Conservation (phyloP, 2,113 vertebrate species). For the Rana temporaria region DNA sequence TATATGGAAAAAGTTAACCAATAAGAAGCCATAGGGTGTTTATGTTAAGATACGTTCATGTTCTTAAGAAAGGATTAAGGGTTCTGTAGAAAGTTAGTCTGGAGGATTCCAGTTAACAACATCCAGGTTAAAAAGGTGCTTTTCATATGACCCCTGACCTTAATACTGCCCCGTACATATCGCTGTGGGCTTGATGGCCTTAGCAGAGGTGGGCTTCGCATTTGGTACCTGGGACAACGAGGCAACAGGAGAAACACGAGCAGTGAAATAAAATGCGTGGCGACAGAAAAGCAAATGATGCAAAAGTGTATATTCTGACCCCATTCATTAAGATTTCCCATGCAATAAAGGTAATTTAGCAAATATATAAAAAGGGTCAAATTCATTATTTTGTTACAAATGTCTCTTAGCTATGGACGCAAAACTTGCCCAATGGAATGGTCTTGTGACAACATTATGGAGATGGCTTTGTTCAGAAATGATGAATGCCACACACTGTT, state of each 20-base stretch:
- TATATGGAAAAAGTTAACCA: constrained; percentile 23
- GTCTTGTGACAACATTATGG: constrained; percentile 23
- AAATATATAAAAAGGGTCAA: background rate
- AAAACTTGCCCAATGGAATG: constrained; percentile 37
- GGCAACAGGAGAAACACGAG: constrained; percentile 77
- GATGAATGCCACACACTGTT: constrained; percentile 16
- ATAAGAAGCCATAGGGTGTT: constrained; percentile 15
- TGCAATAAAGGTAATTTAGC: background rate
- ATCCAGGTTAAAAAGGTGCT: constrained; percentile 72
- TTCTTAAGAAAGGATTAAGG: constrained; percentile 59
- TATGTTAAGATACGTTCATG: constrained; percentile 40
- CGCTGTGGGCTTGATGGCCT: constrained; percentile 75
- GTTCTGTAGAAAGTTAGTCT: constrained; percentile 73
- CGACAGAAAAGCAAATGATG: constrained; percentile 60
- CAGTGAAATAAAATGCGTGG: constrained; percentile 62
- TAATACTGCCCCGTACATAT: constrained; percentile 83
- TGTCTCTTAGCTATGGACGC: constrained; percentile 10
- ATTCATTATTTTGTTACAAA: background rate
- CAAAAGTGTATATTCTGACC: constrained; percentile 3
- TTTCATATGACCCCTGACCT: constrained; percentile 83
- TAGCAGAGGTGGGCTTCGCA: constrained; percentile 78
- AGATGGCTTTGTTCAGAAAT: constrained; percentile 19
- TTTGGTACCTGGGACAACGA: constrained; percentile 83
- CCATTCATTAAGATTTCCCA: constrained; percentile 36
- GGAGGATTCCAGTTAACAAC: constrained; percentile 69